Evolutionary conservation across 2,797 vertebrate genomes (phyloP).

Genomic region (Delichon dasypus): DNA sequence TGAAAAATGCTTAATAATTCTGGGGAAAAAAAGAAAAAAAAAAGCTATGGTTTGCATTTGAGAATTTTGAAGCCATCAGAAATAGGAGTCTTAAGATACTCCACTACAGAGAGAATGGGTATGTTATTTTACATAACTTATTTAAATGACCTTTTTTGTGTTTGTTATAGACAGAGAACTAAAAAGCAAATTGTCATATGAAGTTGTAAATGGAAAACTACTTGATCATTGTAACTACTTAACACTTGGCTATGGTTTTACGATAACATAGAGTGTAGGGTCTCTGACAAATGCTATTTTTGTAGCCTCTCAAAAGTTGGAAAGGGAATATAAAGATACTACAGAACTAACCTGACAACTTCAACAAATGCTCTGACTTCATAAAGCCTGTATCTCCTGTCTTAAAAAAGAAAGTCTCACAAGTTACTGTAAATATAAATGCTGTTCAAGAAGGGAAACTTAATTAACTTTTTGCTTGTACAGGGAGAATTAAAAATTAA

Average conservation of each 20-base stretch:
- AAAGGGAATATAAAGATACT: not conserved
- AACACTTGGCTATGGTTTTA: not conserved
- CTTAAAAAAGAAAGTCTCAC: not conserved
- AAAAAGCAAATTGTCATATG: not conserved
- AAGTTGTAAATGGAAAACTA: not conserved
- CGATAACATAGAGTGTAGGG: not conserved
- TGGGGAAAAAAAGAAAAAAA: not conserved
- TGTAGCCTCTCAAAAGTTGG: not conserved
- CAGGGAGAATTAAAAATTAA: not conserved
- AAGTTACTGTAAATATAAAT: not conserved
- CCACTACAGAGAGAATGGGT: not conserved
- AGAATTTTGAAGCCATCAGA: conserved; percentile 23
- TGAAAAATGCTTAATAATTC: conserved; percentile 46
- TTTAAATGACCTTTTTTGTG: not conserved
- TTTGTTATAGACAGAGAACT: not conserved
- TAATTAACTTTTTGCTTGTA: not conserved
- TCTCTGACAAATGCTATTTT: not conserved
- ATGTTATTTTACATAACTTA: not conserved
- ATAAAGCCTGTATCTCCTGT: not conserved
- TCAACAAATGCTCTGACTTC: not conserved
- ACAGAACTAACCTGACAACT: not conserved
- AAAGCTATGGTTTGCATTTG: not conserved
- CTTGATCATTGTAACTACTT: not conserved
- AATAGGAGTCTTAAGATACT: not conserved
- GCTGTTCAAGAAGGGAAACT: not conserved